Evolutionary conservation across 2,113 vertebrate genomes (phyloP), one percentile per base, ranked within the genome.

Genomic region (Dermatemys mawii): DNA sequence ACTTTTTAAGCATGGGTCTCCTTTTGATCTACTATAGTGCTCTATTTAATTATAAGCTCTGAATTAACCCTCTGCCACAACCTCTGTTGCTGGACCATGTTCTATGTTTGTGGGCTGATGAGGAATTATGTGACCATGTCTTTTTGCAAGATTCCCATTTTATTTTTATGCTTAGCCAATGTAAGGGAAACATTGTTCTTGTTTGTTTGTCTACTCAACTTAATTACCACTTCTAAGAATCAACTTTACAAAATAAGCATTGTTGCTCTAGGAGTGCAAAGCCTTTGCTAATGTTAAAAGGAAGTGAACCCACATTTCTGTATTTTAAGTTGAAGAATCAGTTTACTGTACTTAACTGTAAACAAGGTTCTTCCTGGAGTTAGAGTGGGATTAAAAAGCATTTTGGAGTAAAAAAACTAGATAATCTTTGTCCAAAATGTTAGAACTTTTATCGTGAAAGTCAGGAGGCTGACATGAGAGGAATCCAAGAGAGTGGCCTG

Each of bases 211-310:
- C 44, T 22, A 2, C 26, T 54, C 51, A 49, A 1, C 83, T 87
- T 60, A 8, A 13, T 6, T 41, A 1, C 51, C 21, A 0, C 7
- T 87, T 73, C 19, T 8, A 26, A n/a, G 38, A 26, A 73, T 29
- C 21, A 55, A 9, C 24, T 38, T 87, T 32, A n/a, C 73, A 16
- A 46, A 49, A n/a, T 16, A 38, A 67, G 32, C 63, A 4, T 27
- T 22, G 1, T 46, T 10, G 4, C 78, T 81, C 5, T 78, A 83
- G 78, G 55, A 78, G 49, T 38, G n/a, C 60, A 81, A 48, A 80
- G 87, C 5, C 46, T 38, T 83, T 44, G 16, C 80, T 50, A 53
- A 51, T 27, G 0, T 70, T 70, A 3, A 27, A 81, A 57, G 8
- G 32, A 84, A 80, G 50, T 17, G 0, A 38, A 14, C 78, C 55